Evolutionary conservation across 2,797 vertebrate genomes (phyloP), one percentile per base, ranked within the genome.

Genomic region (Discoglossus pictus): DNA sequence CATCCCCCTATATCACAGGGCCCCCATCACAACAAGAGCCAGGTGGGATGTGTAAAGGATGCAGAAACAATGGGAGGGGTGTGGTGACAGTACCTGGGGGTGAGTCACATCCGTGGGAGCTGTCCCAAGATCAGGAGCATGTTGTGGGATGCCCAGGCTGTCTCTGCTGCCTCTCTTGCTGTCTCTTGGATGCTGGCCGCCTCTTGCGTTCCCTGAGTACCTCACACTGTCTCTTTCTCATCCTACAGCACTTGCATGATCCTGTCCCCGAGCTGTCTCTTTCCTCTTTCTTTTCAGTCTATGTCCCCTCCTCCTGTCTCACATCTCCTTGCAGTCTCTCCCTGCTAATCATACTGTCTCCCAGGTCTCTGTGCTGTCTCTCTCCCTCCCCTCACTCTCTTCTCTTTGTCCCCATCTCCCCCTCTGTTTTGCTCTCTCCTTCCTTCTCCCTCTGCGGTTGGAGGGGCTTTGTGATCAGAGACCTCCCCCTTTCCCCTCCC

Each of bases 401-500:
- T 27, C 68, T 52, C 61, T 59, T 60, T 55, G 53, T 72, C 55
- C 68, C 46, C 53, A 50, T 66, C 56, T 51, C 51, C 42, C 56
- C 39, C 55, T 59, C 25, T 47, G 15, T 21, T 5, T 24, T 6
- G 43, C 47, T 16, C 31, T 34, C 54, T 52, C 53, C 44, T 60
- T 60, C 54, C 24, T 27, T 55, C 50, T 53, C 47, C 40, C 43
- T 54, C 55, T 61, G 63, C 58, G 12, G 24, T 47, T 50, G 58
- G 56, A 42, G 43, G 67, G 59, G 34, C 43, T 70, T 56, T 48
- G 59, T 56, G 59, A 55, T 18, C 7, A 62, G 35, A 63, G 68
- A 56, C 68, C 44, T 63, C 68, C 67, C 52, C 59, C 18, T n/a
- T 15, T 2, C 13, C 23, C 39, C 16, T n/a, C 60, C 52, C 51